Evolutionary conservation across 2,888 invertebrate species (phyloP).

Genomic region (Megalurothrips usitatus): DNA sequence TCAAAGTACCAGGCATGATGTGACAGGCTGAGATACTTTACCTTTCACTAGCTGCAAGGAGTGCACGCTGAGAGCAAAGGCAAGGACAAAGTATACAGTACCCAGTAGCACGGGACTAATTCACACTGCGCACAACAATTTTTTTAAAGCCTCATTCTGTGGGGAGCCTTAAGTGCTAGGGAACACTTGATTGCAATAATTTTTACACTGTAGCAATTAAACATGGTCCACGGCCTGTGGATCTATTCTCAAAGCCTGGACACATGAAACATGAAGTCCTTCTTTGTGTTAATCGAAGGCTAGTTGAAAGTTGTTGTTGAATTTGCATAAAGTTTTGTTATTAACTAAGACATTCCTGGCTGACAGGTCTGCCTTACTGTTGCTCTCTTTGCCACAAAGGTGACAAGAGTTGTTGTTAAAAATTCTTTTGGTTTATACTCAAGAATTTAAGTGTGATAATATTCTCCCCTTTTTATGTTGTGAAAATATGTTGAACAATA

Average conservation of each 20-base stretch:
- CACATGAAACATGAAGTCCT: background rate
- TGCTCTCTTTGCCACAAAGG: background rate
- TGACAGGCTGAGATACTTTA: no score
- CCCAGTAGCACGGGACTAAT: background rate
- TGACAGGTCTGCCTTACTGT: conserved; percentile 4
- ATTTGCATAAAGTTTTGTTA: background rate
- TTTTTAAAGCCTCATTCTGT: background rate
- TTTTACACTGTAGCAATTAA: background rate
- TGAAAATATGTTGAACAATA: background rate
- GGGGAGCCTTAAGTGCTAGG: background rate
- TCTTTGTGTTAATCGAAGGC: background rate
- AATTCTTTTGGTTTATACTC: conserved; percentile 12
- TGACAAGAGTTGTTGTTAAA: background rate
- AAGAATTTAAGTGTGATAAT: conserved; percentile 12
- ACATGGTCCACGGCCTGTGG: background rate
- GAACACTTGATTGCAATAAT: conserved; percentile 21
- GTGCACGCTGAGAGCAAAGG: no score
- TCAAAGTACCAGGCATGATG: no score
- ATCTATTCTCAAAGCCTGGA: background rate
- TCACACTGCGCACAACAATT: conserved; percentile 14
- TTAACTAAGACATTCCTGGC: background rate
- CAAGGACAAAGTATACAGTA: no score
- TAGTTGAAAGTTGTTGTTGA: background rate
- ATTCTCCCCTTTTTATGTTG: background rate
- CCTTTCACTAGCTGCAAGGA: no score